Base-by-base conservation (phyloP, 1,140 invertebrate species). In the Acromyrmex heyeri region DNA sequence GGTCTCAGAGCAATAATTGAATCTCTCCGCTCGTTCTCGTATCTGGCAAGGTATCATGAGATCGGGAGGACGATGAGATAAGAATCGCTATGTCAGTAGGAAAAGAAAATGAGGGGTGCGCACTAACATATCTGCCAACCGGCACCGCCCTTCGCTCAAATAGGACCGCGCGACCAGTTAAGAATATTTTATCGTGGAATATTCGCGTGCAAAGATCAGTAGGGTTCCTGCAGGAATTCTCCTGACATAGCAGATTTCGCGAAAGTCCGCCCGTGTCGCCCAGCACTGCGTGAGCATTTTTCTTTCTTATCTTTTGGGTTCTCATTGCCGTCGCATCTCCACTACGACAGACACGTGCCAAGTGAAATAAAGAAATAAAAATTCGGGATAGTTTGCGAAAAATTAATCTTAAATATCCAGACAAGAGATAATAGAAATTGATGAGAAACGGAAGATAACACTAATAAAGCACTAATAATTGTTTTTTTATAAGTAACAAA, bases 141-240 rank as follows among this genome's bases (percentile, higher is more conserved):
- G 91, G 53, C 83, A 70, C 87, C 88, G 87, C 87, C 88, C 87
- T 89, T 83, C 75, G 77, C 59, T 78, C 88, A 81, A 86, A 87
- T 79, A 89, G 85, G 85, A 77, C 59, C 69, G 83, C 72, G 87
- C 65, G 79, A 75, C 72, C 88, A 88, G 91, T 90, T 86, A 79
- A 87, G 90, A 91, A 92, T 91, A 92, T 93, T 93, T 93, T 89
- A 92, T 92, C 91, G 85, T 44, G 85, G 89, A 93, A 93, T 93
- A 92, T 93, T 92, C 77, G 34, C 65, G 70, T 57, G 59, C 72
- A 72, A 57, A 57, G 18, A 73, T 76, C 78, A 62, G 65, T 59
- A 67, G 38, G 77, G 50, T 59, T 81, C 86, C 86, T 88, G 24
- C 65, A 88, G 86, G 89, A 92, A 92, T 92, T 67, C 73, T 67